Base-by-base conservation (phyloP, 2,113 vertebrate genomes). In the Platanista minor region DNA sequence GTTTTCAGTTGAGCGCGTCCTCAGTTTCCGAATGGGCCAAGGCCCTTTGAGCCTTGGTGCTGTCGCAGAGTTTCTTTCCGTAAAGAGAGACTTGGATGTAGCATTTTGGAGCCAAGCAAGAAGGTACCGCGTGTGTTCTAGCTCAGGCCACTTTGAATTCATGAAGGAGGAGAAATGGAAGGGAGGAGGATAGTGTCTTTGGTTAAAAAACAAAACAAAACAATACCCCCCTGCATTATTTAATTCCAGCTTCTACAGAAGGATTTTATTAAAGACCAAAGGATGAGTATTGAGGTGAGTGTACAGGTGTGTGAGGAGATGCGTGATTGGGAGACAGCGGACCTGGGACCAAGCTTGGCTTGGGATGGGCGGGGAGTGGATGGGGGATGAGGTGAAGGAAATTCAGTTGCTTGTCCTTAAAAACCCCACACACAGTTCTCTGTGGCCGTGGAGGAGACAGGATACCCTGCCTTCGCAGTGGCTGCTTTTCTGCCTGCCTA, bases 291-390 rank as follows among this genome's bases (percentile, higher is more conserved):
- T 3, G 57, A 23, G 83, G 49, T 41, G 23, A 12, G 3, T 12
- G 0, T 7, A 6, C 74, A 29, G 77, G 49, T 52, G 18, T 43
- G 23, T 5, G 21, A 23, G 39, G 36, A 33, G 23, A 10, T 17
- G 12, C 0, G 1, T 2, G 14, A 1, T 2, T 31, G 43, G 31
- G n/a, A 57, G 43, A 36, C 21, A 1, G 57, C 1, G 11, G 27
- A 8, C 9, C 29, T 43, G n/a, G 15, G 52, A 52, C 25, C 7
- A 1, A 2, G 3, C 29, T 62, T 15, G 54, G 10, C 74, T 66
- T 80, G 71, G 66, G 31, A n/a, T 90, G 57, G 49, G 39, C 1
- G 0, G 12, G n/a, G 46, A 21, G 7, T 31, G 12, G 31, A 33
- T 39, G 72, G 49, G 23, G 5, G 13, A 6, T 31, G 18, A 36